Evolutionary conservation across 2,113 vertebrate genomes (phyloP).

Genomic region (Acanthochromis polyacanthus): DNA sequence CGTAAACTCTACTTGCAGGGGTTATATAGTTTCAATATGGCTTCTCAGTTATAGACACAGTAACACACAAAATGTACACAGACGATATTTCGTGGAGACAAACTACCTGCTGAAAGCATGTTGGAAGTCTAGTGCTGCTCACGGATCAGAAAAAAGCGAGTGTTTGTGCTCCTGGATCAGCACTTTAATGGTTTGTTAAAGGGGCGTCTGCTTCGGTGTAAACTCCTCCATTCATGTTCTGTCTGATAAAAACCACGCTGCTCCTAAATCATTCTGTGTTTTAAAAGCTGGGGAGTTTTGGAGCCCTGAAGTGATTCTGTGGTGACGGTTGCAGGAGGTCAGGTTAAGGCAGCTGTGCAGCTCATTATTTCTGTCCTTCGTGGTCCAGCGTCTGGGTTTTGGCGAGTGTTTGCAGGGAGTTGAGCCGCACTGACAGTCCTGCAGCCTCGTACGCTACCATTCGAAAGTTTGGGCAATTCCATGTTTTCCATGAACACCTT

Average conservation of each 20-base stretch:
- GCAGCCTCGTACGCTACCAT: conserved; percentile 12
- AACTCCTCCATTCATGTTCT: conserved; percentile 56
- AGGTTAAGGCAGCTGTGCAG: conserved; percentile 79
- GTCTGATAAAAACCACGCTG: background rate
- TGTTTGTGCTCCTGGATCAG: conserved; percentile 49
- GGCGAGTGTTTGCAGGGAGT: conserved; percentile 22
- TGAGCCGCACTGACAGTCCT: conserved; percentile 13
- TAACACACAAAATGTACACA: conserved; percentile 61
- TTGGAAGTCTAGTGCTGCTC: conserved; percentile 34
- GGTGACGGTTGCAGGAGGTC: conserved; percentile 41
- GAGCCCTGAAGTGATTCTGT: conserved; percentile 46
- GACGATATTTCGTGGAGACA: conserved; percentile 47
- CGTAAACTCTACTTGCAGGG: conserved; percentile 59
- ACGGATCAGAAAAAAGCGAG: conserved; percentile 31
- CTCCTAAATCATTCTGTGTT: conserved; percentile 8
- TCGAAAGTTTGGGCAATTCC: too few relatives aligned
- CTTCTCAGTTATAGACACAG: conserved; percentile 78
- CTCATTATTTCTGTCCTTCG: conserved; percentile 47
- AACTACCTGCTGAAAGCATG: conserved; percentile 62
- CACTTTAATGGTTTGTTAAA: conserved; percentile 75
- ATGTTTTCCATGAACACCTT: too few relatives aligned
- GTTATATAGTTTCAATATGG: conserved; percentile 80
- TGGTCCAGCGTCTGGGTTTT: conserved; percentile 14
- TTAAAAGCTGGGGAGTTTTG: background rate
- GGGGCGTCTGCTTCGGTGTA: conserved; percentile 76